Conservation (phyloP, 2,797 vertebrate species). For the Oryzias dopingdopingensis region DNA sequence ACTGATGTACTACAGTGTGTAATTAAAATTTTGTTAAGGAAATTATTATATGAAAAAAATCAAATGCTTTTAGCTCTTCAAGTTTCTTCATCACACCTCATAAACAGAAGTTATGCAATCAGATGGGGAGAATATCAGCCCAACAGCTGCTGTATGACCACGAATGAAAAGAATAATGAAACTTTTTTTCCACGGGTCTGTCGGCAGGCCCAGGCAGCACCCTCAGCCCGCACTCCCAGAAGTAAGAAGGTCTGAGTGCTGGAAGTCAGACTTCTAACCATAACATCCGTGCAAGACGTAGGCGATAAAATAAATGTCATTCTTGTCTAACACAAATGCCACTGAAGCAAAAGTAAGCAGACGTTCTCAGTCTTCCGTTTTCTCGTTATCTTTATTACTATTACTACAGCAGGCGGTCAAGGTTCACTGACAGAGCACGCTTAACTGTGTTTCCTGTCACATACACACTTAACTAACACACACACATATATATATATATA, state of each 20-base stretch:
- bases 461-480: slow-evolving; percentile 30
- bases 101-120: slow-evolving; percentile 41
- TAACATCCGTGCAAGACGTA: slow-evolving; percentile 52
- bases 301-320: slow-evolving; percentile 60
- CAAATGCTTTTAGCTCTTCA: slow-evolving; percentile 26
- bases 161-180: slow-evolving; percentile 39
- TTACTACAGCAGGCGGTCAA: slow-evolving; percentile 64
- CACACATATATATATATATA: slow-evolving; percentile 2
- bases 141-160: slow-evolving; percentile 50
- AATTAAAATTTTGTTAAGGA: slow-evolving; percentile 58
- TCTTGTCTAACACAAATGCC: slow-evolving; percentile 58
- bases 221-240: slow-evolving; percentile 12
- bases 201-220: slow-evolving; percentile 44
- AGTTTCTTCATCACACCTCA: slow-evolving; percentile 44
- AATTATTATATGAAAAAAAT: no score
- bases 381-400: slow-evolving; percentile 70
- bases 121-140: slow-evolving; percentile 49
- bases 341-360: slow-evolving; percentile 54
- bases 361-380: slow-evolving; percentile 67
- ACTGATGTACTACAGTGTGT: slow-evolving; percentile 68
- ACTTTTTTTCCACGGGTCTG: slow-evolving; percentile 31
- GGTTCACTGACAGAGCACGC: slow-evolving; percentile 70
- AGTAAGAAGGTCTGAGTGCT: slow-evolving; percentile 18
- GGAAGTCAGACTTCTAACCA: slow-evolving; percentile 46
- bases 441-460: slow-evolving; percentile 60